Conservation (phyloP, 2,113 vertebrate genomes). For the Condylura cristata region DNA sequence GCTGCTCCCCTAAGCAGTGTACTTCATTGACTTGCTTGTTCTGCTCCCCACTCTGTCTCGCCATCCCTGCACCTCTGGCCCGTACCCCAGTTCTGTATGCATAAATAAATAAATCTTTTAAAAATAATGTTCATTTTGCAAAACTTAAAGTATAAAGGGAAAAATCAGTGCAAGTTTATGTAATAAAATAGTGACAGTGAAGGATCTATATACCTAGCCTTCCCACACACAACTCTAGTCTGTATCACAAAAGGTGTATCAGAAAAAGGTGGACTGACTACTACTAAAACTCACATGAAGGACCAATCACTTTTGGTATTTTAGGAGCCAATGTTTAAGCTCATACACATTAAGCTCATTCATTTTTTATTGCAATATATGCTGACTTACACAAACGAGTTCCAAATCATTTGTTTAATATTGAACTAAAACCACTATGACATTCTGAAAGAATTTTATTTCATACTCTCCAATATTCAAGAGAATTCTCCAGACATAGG, state of each 20-base stretch:
- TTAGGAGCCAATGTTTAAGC: background rate
- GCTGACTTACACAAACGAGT: background rate
- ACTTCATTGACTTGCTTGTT: no score
- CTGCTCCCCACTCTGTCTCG: no score
- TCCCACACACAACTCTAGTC: background rate
- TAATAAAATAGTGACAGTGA: slow-evolving; percentile 5
- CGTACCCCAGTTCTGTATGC: no score
- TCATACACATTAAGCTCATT: background rate
- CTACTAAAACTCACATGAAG: background rate
- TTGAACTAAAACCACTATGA: slow-evolving; percentile 23
- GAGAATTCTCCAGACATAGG: background rate
- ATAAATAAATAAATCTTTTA: no score
- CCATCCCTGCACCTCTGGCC: no score
- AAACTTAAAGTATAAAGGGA: background rate
- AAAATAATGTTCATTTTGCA: background rate
- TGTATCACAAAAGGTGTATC: no score
- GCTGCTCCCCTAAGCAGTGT: no score
- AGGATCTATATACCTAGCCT: background rate
- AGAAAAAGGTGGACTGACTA: background rate
- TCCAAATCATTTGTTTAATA: slow-evolving; percentile 6
- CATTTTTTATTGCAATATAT: slow-evolving; percentile 25
- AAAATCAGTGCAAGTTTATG: background rate
- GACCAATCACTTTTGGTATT: background rate
- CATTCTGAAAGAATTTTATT: slow-evolving; percentile 3
- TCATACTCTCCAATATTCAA: background rate